Conservation (phyloP, 1,140 invertebrate species). For the Bradynema listronoti region DNA sequence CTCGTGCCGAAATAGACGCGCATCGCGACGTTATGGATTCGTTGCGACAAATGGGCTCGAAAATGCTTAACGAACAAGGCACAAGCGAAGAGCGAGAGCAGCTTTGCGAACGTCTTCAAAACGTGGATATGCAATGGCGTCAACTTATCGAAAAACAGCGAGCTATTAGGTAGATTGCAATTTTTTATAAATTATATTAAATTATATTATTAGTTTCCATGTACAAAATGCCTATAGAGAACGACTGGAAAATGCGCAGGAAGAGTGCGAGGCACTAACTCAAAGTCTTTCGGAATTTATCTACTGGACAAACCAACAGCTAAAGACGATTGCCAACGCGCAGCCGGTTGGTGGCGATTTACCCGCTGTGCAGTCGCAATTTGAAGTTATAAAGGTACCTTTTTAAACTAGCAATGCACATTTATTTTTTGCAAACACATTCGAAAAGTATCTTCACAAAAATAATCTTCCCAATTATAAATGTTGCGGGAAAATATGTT, state of each 20-base stretch:
- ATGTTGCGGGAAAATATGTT: too few species aligned
- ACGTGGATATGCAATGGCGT: slow-evolving; percentile 38
- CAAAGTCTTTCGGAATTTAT: slow-evolving; percentile 41
- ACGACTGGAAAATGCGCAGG: slow-evolving; percentile 52
- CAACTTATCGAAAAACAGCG: slow-evolving; percentile 22
- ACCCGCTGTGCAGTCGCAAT: slow-evolving; percentile 40
- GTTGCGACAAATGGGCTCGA: slow-evolving; percentile 45
- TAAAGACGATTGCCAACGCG: slow-evolving; percentile 34
- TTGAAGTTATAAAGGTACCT: slow-evolving; percentile 35
- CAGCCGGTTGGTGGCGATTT: slow-evolving; percentile 50
- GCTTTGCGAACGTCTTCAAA: slow-evolving; percentile 36
- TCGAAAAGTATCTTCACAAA: too few species aligned
- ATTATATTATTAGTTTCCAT: neutral
- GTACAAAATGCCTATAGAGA: slow-evolving; percentile 27
- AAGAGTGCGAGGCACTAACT: slow-evolving; percentile 51
- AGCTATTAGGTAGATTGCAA: slow-evolving; percentile 26
- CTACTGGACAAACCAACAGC: slow-evolving; percentile 47
- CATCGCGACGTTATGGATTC: slow-evolving; percentile 48
- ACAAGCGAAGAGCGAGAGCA: slow-evolving; percentile 25
- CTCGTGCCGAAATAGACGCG: slow-evolving; percentile 47
- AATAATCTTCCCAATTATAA: too few species aligned
- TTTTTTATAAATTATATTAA: slow-evolving; percentile 8
- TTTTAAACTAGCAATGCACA: too few species aligned
- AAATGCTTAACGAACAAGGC: slow-evolving; percentile 43
- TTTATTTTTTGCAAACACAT: too few species aligned